Percentiles rank a stretch among this genome's conserved stretches.
phyloP scores from a whole-genome alignment of 2,113 vertebrate genomes.

The Percina caprodes region DNA sequence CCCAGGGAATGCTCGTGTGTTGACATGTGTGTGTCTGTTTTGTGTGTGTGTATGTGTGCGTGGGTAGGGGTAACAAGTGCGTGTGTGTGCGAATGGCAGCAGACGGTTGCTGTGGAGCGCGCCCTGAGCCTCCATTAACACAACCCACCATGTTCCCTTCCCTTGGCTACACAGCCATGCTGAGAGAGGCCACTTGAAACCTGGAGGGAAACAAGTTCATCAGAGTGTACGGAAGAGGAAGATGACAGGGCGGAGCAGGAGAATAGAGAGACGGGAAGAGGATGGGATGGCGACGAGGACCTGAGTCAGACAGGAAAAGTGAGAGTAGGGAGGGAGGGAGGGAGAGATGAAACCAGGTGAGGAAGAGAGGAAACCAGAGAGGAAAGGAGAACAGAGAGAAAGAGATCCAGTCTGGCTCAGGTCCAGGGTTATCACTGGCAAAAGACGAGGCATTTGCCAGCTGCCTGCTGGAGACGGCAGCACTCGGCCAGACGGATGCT shows the following conservation, averaged over 20 bases:
- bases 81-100: conserved; percentile 53
- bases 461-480: conserved; percentile 76
- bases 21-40: conserved; percentile 25
- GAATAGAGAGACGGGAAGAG: not conserved
- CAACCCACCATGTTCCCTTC: conserved; percentile 57
- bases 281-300: not conserved
- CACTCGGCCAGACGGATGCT: conserved; percentile 59
- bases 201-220: conserved; percentile 56
- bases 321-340: conserved; percentile 4
- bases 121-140: conserved; percentile 67
- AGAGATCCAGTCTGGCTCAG: conserved; percentile 54
- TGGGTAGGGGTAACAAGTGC: conserved; percentile 54
- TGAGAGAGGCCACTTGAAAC: conserved; percentile 58
- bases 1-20: conserved; percentile 50
- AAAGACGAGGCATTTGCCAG: conserved; percentile 65
- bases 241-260: conserved; percentile 28
- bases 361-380: conserved; percentile 17
- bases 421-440: conserved; percentile 68
- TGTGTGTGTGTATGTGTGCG: conserved; percentile 25
- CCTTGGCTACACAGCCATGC: conserved; percentile 40
- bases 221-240: conserved; percentile 43
- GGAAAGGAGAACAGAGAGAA: conserved; percentile 17
- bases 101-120: conserved; percentile 59
- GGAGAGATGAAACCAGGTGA: conserved; percentile 23
- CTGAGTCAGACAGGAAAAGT: conserved; percentile 30